Evolutionary conservation across 2,113 vertebrate genomes (phyloP).

Genomic region (Rhinolophus ferrumequinum): DNA sequence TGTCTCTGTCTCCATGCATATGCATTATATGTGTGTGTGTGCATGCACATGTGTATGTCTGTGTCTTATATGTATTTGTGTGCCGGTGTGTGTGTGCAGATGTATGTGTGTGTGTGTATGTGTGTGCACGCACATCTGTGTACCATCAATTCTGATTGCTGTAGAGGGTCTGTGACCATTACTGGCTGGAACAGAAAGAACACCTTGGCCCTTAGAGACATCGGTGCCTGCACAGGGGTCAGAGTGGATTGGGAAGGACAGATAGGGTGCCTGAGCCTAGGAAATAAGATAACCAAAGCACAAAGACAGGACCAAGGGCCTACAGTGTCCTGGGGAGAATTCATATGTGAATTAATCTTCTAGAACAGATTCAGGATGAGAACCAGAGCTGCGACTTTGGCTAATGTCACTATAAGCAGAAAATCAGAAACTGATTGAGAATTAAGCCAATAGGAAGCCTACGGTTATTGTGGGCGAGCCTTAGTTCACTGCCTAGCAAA

Average conservation of each 20-base stretch:
- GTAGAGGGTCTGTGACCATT: background rate
- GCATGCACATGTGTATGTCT: background rate
- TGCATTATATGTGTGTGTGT: background rate
- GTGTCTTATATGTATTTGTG: no score
- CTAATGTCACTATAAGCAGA: background rate
- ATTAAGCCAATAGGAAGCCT: background rate
- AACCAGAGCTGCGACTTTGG: background rate
- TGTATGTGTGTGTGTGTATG: background rate
- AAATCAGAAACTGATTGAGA: background rate
- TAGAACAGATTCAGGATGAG: background rate
- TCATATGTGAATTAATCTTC: background rate
- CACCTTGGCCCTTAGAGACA: background rate
- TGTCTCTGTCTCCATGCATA: background rate
- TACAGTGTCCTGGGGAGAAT: background rate
- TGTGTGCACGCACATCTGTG: background rate
- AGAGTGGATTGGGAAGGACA: background rate
- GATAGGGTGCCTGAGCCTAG: background rate
- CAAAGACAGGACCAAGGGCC: background rate
- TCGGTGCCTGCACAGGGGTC: background rate
- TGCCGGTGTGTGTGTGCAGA: background rate
- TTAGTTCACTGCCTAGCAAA: background rate
- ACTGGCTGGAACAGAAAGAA: background rate
- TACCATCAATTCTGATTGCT: background rate
- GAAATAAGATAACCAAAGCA: background rate
- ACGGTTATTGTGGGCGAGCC: background rate